These are phyloP conservation scores for Thomomys bottae DNA, from an alignment of 2,113 vertebrate species.

Conservation along the genomic window DNA sequence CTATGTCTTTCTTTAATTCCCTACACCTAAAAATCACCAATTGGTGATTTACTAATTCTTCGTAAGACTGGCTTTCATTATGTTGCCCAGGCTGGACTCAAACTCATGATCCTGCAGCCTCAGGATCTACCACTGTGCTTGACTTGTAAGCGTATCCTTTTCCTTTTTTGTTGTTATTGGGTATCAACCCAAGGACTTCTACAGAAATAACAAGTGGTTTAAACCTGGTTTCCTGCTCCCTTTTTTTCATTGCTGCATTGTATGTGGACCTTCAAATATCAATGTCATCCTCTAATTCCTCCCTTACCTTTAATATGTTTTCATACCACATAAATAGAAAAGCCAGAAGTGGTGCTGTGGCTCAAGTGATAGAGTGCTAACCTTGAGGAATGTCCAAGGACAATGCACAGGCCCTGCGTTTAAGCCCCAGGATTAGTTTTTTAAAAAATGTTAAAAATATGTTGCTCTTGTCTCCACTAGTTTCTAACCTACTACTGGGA, in stretches of 20 bases:
- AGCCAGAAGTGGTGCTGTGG: no score
- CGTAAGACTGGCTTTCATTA: background rate
- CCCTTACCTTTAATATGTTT: background rate
- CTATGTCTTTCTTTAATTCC: background rate
- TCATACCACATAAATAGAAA: background rate
- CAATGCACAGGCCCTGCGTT: no score
- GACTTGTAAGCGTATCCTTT: background rate
- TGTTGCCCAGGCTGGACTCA: background rate
- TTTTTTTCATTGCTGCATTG: background rate
- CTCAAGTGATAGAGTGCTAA: no score
- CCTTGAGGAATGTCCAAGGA: no score
- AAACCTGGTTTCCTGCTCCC: background rate
- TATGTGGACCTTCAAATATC: background rate
- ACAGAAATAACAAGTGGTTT: background rate
- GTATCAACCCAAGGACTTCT: background rate
- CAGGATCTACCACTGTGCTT: background rate
- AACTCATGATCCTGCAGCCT: background rate
- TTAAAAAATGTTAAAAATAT: no score
- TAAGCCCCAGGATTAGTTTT: no score
- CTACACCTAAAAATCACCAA: background rate
- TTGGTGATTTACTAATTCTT: background rate
- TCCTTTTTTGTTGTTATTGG: background rate
- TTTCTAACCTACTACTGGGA: slow-evolving; percentile 11
- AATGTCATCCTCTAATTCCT: background rate
- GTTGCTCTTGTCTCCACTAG: background rate